Evolutionary conservation across 2,888 invertebrate genomes (phyloP).

Genomic region (Eulithis testata): DNA sequence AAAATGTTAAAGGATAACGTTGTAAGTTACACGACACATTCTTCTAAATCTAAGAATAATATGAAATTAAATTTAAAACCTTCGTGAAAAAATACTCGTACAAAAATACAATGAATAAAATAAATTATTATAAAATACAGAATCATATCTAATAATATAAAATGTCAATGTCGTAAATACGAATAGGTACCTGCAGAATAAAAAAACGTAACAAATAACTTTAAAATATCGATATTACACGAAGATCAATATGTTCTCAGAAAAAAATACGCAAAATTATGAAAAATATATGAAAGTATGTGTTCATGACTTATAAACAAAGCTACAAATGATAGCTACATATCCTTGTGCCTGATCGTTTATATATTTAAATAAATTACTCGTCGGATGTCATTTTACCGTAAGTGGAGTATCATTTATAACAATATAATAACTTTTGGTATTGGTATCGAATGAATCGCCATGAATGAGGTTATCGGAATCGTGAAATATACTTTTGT

Average conservation of each 20-base stretch:
- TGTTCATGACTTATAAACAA: conserved; percentile 32
- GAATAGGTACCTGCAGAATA: no score
- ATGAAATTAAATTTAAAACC: no score
- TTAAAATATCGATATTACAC: no score
- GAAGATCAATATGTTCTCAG: no score
- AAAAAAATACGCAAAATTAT: no score
- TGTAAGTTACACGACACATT: not conserved
- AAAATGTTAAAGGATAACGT: conserved; percentile 6
- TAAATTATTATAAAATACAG: no score
- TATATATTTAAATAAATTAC: conserved; percentile 42
- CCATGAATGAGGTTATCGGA: conserved; percentile 44
- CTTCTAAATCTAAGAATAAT: not conserved
- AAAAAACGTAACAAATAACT: no score
- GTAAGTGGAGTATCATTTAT: conserved; percentile 42
- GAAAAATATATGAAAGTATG: not conserved
- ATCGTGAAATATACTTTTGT: conserved; percentile 33
- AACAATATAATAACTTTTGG: conserved; percentile 22
- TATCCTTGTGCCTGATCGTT: conserved; percentile 43
- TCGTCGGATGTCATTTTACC: conserved; percentile 53
- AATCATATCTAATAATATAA: no score
- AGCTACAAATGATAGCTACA: conserved; percentile 21
- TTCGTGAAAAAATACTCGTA: no score
- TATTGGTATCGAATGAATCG: conserved; percentile 33
- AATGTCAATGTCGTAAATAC: no score
- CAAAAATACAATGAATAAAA: no score